Evolutionary conservation across 2,797 vertebrate species (phyloP).

Genomic region (Argentina silus): DNA sequence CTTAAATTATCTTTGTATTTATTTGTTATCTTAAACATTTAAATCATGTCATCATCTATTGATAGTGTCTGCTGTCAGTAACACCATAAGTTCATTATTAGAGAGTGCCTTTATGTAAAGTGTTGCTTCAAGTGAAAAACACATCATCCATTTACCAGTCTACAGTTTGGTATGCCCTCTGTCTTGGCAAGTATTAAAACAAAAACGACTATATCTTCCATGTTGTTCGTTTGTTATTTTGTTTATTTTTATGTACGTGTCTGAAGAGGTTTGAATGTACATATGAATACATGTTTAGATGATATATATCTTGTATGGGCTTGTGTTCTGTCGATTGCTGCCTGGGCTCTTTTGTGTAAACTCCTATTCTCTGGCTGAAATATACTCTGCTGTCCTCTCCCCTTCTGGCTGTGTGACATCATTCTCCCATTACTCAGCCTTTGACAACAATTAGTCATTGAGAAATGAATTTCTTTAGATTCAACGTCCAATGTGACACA

Average conservation of each 20-base stretch:
- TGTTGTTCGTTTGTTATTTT: background rate
- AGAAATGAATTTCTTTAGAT: background rate
- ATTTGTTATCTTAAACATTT: too few species aligned
- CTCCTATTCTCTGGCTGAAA: background rate
- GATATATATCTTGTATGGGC: conserved; percentile 29
- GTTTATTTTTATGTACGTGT: background rate
- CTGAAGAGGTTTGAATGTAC: conserved; percentile 2
- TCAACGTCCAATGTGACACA: background rate
- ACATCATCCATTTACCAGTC: background rate
- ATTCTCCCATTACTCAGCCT: background rate
- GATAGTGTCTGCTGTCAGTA: too few species aligned
- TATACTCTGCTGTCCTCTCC: background rate
- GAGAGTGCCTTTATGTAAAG: too few species aligned
- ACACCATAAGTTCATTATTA: too few species aligned
- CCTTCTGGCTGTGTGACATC: background rate
- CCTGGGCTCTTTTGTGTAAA: background rate
- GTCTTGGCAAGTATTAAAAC: background rate
- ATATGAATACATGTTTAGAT: conserved; percentile 18
- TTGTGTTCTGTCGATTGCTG: conserved; percentile 17
- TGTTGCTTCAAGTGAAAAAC: background rate
- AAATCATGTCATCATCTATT: too few species aligned
- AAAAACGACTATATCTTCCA: background rate
- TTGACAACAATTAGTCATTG: background rate
- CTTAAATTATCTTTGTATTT: too few species aligned
- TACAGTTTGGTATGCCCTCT: background rate